Evolutionary conservation across 2,113 vertebrate species (phyloP).

Genomic region (Balaenoptera acutorostrata): DNA sequence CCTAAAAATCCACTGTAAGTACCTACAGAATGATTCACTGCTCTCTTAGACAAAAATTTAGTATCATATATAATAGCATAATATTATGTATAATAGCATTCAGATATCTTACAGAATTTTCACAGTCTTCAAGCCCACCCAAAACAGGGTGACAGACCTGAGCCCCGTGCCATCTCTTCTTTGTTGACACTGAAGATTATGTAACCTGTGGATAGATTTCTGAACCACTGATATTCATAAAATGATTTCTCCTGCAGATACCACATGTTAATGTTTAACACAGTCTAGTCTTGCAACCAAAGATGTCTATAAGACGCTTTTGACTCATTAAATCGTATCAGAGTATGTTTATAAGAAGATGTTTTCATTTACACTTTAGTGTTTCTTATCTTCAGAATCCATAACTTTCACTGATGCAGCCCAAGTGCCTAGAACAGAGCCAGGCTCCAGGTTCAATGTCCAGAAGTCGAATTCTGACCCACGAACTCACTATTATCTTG

Average conservation of each 20-base stretch:
- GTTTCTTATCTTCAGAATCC: neutral
- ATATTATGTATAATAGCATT: neutral
- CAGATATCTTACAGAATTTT: constrained; percentile 22
- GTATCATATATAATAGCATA: neutral
- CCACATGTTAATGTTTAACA: constrained; percentile 65
- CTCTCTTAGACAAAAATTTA: neutral
- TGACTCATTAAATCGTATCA: constrained; percentile 16
- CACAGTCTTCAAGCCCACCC: neutral
- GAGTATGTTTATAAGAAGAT: constrained; percentile 2
- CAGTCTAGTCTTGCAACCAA: constrained; percentile 43
- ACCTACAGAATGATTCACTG: neutral
- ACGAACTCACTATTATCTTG: neutral
- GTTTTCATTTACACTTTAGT: neutral
- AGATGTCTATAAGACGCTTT: constrained; percentile 42
- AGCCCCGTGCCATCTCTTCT: neutral
- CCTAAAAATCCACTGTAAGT: constrained; percentile 14
- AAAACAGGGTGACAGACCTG: neutral
- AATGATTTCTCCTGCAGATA: constrained; percentile 20
- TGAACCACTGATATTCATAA: constrained; percentile 23
- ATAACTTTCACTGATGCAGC: neutral
- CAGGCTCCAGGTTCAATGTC: neutral
- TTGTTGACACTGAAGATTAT: constrained; percentile 45
- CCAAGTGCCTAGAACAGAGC: neutral
- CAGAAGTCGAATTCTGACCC: constrained; percentile 28
- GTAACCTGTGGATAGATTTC: constrained; percentile 28